Evolutionary conservation across 2,797 vertebrate genomes (phyloP), one percentile per base, ranked within the genome.

Genomic region (Crax fasciolata): DNA sequence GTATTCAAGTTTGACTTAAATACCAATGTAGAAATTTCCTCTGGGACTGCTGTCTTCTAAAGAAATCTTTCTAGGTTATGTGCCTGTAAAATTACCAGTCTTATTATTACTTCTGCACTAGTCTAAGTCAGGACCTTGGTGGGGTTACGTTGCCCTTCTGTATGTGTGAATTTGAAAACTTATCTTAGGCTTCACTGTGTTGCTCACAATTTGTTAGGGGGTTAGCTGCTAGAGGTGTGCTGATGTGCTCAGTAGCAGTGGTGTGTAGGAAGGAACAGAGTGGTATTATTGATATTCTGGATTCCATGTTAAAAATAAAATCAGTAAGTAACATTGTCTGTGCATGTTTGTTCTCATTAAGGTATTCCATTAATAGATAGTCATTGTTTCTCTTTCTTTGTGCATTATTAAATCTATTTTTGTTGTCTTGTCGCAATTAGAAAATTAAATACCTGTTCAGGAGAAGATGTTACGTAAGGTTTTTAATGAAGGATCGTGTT

Each of bases 1-100:
- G 48, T 38, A 21, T 73, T 85, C 84, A 80, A 74, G 79, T 93
- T 93, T 90, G 51, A 88, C 76, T 87, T 84, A 14, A 14, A 0
- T 89, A 87, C 48, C 18, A 15, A 3, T 1, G 19, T 39, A 70
- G 84, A 67, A 86, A 76, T 87, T 84, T 79, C 63, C 52, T 87
- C 20, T 28, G 15, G 59, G 48, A 41, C 54, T 86, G 19, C 55
- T 75, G 39, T 12, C 41, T 95, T 84, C 78, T 80, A 88, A 93
- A 52, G 62, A 81, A 71, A 73, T 24, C 15, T 43, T 63, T n/a
- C 52, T 35, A 23, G 67, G 51, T 43, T 86, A 13, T 4, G 9
- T 79, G 84, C 70, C 84, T 1, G 0, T 89, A 67, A 91, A 91
- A 91, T 94, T 90, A 70, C 5, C 39, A 30, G 28, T 78, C 5